Base-by-base conservation (phyloP, 2,113 vertebrate genomes). In the Notarius lentiginosus region DNA sequence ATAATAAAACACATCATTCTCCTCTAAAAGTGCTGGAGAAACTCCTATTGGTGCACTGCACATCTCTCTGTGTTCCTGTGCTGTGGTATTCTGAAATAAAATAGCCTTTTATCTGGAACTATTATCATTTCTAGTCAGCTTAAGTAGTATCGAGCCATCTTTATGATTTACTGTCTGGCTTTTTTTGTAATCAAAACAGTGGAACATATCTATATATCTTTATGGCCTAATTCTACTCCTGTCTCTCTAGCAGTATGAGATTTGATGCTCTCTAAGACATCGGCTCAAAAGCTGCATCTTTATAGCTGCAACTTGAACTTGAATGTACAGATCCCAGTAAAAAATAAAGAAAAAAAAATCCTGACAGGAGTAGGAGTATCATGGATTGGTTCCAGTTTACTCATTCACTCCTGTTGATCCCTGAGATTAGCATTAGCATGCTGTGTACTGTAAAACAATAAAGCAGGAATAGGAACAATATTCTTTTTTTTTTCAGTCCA, bases 51-150 rank as follows among this genome's bases (percentile, higher is more conserved):
- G 73, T n/a, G 41, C 72, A 22, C 20, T 20, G 22, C 79, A n/a
- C 79, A 41, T 14, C 79, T 7, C 17, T 41, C 20, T 41, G 18
- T 60, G 79, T 12, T 80, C 12, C 56, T 61, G 79, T 14, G 56
- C 79, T 61, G 56, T 30, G 7, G 18, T 41, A 2, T 15, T 81
- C 56, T 41, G 30, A 61, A 81, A 12, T 20, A 81, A 61, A 81
- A 20, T 30, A 5, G 24, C 56, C 92, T 92, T 90, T 86, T 90
- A 89, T 90, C 90, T 93, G 27, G 30, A 41, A 11, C 56, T 41
- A 1, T 47, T 61, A 81, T 81, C 56, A 14, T 81, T 81, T 47
- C 79, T 47, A 81, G 30, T 41, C 79, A 81, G 79, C 79, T 61
- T 34, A 34, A 81, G 30, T 41, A 81, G 56, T 58, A 47, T 12